Base-by-base conservation (phyloP, 2,888 invertebrate species). In the Lottia gigantea region DNA sequence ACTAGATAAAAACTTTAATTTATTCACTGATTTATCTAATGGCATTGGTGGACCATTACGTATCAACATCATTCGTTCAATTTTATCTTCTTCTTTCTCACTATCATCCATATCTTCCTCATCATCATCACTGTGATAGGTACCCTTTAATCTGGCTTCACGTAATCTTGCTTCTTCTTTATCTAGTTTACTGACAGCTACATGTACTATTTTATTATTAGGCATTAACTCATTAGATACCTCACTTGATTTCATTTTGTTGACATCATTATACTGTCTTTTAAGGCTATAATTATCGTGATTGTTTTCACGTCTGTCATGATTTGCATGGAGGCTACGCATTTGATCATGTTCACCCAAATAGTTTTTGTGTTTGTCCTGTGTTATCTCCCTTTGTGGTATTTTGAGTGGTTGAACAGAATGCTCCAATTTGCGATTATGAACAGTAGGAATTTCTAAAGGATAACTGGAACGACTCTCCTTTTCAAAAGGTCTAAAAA, bases 111-210 rank as follows among this genome's bases (percentile, higher is more conserved):
- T 83, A 67, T 80, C 81, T 46, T 76, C 76, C 11, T 81, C 82
- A 40, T 82, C 81, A n/a, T 81, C 80, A 70, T 83, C 80, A 40
- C 77, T 78, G 55, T 73, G 65, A 55, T 79, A 78, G 12, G 71
- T 74, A 7, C 78, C 78, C 11, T 73, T 78, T 2, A 74, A 46
- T 14, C 86, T 77, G 31, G 80, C 74, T 73, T 83, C 78, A 26
- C 82, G 80, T 63, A 85, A 74, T 47, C 78, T 81, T 49, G 79
- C 71, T 67, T 86, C 87, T 64, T 85, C 83, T 47, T 84, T 73
- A 77, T 89, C 89, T 25, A 89, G 77, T 70, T 86, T 85, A 75
- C 88, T 88, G 12, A 76, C 69, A 23, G 55, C 23, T 23, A 55
- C 19, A 1, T 55, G 19, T 40, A 40, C 40, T 40, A 40, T 8